phyloP scores from a whole-genome alignment of 2,797 vertebrate genomes.

The Tragelaphus eurycerus region DNA sequence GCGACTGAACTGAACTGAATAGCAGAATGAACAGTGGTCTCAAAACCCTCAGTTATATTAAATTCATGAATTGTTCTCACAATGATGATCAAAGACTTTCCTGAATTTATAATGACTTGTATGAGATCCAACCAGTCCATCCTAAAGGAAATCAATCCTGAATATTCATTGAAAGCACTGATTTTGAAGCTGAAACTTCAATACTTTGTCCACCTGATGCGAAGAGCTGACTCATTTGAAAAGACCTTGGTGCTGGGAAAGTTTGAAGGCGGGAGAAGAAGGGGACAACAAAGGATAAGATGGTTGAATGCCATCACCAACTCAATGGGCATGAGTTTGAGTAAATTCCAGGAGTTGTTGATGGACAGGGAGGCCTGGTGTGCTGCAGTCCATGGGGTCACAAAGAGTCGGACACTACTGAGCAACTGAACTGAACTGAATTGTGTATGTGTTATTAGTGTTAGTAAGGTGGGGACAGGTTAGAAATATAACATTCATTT shows the following conservation, averaged over 20 bases:
- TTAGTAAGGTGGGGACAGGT: background rate
- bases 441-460: background rate
- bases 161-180: background rate
- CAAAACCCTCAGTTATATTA: background rate
- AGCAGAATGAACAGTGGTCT: background rate
- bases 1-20: too few species aligned
- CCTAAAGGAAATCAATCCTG: background rate
- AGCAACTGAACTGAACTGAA: background rate
- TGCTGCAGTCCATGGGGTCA: background rate
- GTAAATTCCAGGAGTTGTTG: background rate
- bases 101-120: background rate
- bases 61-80: background rate
- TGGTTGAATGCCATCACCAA: accelerated
- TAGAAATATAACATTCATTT: background rate
- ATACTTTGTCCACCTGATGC: background rate
- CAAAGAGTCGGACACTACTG: background rate
- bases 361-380: accelerated
- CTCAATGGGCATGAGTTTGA: background rate
- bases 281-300: accelerated
- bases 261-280: background rate
- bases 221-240: background rate
- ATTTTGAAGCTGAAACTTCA: background rate
- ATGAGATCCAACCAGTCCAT: background rate
- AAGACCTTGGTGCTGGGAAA: background rate
- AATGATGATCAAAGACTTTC: background rate